Evolutionary conservation across 2,888 invertebrate species (phyloP).

Genomic region (Tipula confusa): DNA sequence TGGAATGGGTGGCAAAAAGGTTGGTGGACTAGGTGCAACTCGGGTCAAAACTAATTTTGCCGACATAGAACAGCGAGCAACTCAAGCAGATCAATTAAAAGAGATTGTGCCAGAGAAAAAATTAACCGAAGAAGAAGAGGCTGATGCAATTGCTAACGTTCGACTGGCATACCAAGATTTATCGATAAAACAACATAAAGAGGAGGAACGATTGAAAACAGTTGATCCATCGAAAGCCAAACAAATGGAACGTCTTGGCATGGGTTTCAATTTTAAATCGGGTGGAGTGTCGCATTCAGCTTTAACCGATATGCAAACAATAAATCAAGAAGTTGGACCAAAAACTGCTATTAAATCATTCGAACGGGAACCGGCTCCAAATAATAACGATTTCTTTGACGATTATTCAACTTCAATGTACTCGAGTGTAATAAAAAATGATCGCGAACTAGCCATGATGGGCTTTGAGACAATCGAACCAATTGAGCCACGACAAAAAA

Average conservation of each 20-base stretch:
- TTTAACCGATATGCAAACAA: constrained; percentile 81
- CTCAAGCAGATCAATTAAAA: constrained; percentile 73
- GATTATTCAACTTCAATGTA: constrained; percentile 43
- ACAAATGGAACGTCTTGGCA: constrained; percentile 88
- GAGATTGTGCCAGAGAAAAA: constrained; percentile 44
- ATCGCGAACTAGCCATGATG: constrained; percentile 46
- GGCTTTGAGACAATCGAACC: constrained; percentile 49
- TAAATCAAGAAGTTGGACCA: constrained; percentile 74
- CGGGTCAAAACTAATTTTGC: constrained; percentile 93
- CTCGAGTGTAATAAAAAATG: constrained; percentile 37
- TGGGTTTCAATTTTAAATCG: constrained; percentile 62
- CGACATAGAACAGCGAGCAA: constrained; percentile 88
- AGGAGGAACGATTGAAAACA: constrained; percentile 66
- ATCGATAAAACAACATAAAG: constrained; percentile 61
- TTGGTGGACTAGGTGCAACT: constrained; percentile 79
- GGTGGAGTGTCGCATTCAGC: constrained; percentile 79
- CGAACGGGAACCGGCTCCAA: constrained; percentile 44
- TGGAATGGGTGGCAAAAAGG: constrained; percentile 75
- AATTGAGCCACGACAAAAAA: constrained; percentile 45
- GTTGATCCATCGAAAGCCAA: constrained; percentile 79
- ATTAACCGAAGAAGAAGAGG: constrained; percentile 59
- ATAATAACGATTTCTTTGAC: constrained; percentile 37
- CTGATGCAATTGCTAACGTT: constrained; percentile 63
- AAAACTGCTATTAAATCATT: constrained; percentile 48
- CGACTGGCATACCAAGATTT: constrained; percentile 76